Base-by-base conservation (phyloP, 2,888 invertebrate species). In the Protophormia terraenovae region DNA sequence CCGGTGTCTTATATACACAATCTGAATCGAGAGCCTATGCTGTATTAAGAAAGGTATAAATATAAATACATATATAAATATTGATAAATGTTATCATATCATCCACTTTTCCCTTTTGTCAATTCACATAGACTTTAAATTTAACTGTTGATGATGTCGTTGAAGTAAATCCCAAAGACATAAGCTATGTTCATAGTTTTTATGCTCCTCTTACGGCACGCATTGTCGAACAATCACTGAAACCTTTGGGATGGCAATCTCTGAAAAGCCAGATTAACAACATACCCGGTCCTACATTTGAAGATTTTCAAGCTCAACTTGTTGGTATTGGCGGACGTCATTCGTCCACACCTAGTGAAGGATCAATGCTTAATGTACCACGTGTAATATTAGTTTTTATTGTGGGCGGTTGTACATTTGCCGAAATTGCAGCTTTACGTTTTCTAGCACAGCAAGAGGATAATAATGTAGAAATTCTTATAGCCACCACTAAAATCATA, bases 341-440 rank as follows among this genome's bases (percentile, higher is more conserved):
- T 76, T 94, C 94, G 77, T 94, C 95, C 0, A 93, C 94, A 19
- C 94, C 94, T 0, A 95, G 94, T 87, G 94, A 95, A 69, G 94
- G 93, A 82, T 95, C 95, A 2, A 90, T 91, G 73, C 88, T 91
- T 72, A 89, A 93, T 85, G 88, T 89, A 75, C 90, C 90, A 55
- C 90, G 91, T 87, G 96, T 98, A 2, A 95, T 98, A 8, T 93
- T 99, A 0, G 97, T 99, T 0, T 98, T 98, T 92, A 98, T 99
- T 91, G 95, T 99, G 16, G 99, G 99, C 4, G 99, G 99, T 0
- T 97, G 98, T 91, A 99, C 99, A 0, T 98, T 96, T 93, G 97
- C 98, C 1, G 99, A 99, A 93, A 96, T 97, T 89, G 96, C 96
- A 0, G 96, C 96, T 0, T 90, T 97, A 10, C 93, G 96, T 82